Evolutionary conservation across 1,140 invertebrate genomes (phyloP).

Genomic region (Habropoda laboriosa): DNA sequence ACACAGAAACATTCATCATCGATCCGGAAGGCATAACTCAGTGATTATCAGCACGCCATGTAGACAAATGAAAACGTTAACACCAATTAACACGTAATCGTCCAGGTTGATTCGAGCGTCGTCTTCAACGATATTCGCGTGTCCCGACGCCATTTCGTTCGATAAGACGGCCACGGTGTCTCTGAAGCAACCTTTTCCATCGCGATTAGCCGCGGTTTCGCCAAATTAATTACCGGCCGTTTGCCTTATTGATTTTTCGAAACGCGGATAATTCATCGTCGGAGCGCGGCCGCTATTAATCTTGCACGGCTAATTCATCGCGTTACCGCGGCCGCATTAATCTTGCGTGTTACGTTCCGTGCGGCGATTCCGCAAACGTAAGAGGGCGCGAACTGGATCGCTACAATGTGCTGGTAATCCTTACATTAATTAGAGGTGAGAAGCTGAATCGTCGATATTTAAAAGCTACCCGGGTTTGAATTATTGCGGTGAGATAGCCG

Average conservation of each 20-base stretch:
- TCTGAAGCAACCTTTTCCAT: neutral
- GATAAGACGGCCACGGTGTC: conserved; percentile 12
- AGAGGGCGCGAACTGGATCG: conserved; percentile 22
- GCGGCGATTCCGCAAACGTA: conserved; percentile 10
- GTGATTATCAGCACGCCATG: neutral
- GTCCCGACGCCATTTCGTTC: neutral
- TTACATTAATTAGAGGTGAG: conserved; percentile 5
- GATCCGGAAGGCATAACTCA: neutral
- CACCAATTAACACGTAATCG: conserved; percentile 16
- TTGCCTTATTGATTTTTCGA: conserved; percentile 41
- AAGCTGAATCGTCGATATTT: neutral
- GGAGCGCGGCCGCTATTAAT: conserved; percentile 27
- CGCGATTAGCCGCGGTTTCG: conserved; percentile 28
- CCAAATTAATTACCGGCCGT: conserved; percentile 33
- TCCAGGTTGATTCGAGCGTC: conserved; percentile 10
- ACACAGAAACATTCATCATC: neutral
- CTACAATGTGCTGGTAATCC: conserved; percentile 8
- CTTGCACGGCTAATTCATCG: conserved; percentile 28
- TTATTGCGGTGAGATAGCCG: neutral
- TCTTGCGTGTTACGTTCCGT: conserved; percentile 1
- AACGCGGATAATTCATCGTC: conserved; percentile 39
- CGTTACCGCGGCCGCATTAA: conserved; percentile 21
- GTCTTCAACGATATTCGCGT: neutral
- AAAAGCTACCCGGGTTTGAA: neutral
- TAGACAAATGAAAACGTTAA: conserved; percentile 9